phyloP scores from a whole-genome alignment of 2,113 vertebrate genomes.

The Cynopterus brachyotis region DNA sequence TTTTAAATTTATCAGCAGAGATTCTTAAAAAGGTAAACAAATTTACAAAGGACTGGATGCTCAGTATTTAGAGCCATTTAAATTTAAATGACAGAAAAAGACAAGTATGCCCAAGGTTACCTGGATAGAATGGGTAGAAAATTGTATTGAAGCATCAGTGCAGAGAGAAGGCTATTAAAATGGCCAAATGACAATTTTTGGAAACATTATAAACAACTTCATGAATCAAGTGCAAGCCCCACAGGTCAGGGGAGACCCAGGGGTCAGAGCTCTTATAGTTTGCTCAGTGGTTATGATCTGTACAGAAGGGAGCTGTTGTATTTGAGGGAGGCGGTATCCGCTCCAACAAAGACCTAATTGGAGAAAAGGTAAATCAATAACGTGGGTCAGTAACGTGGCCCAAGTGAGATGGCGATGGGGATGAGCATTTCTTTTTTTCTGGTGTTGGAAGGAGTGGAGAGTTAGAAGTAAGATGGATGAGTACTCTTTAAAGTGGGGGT shows the following conservation, averaged over 20 bases:
- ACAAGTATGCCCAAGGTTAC: background rate
- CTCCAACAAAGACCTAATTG: background rate
- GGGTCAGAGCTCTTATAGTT: background rate
- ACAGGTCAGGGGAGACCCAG: background rate
- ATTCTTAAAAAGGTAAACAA: background rate
- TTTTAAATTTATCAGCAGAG: background rate
- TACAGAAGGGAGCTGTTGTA: background rate
- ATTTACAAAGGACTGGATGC: background rate
- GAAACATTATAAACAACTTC: background rate
- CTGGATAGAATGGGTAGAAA: background rate
- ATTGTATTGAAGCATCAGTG: background rate
- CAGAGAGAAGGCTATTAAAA: background rate
- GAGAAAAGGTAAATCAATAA: background rate
- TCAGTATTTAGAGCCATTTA: background rate
- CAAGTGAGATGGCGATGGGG: accelerated
- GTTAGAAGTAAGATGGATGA: background rate
- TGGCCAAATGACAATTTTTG: background rate
- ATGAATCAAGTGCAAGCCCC: background rate
- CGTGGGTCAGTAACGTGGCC: too few species aligned
- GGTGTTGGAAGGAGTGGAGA: background rate
- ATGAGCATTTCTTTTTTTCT: background rate
- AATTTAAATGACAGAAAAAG: background rate
- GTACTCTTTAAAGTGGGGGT: background rate
- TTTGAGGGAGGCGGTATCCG: background rate
- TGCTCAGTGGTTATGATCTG: background rate